These are phyloP conservation scores for Heliothis subflexa DNA, from an alignment of 1,140 invertebrate genomes.

Conservation along the genomic window DNA sequence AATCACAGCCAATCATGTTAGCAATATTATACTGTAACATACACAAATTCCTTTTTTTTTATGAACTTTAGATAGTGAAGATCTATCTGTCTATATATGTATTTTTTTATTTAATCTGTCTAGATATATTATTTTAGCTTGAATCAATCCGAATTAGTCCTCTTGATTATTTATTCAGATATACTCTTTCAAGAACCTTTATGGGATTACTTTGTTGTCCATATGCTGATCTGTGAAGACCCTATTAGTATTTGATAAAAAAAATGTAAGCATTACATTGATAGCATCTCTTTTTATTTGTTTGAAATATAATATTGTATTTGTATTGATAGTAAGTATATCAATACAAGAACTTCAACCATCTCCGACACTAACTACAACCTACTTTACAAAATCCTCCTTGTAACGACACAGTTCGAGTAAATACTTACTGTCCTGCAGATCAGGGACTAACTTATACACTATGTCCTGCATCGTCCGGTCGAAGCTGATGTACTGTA, in stretches of 20 bases:
- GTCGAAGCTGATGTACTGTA: slow-evolving; percentile 99
- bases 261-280: too few relatives aligned
- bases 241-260: too few relatives aligned
- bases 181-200: not conserved
- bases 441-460: slow-evolving; percentile 97
- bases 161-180: not conserved
- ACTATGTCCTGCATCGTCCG: slow-evolving; percentile 99
- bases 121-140: too few relatives aligned
- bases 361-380: not conserved
- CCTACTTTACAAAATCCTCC: not conserved
- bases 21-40: too few relatives aligned
- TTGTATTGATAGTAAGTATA: too few relatives aligned
- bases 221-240: too few relatives aligned
- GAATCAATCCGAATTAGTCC: too few relatives aligned
- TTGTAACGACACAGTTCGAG: not conserved
- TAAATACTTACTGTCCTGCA: slow-evolving; percentile 92
- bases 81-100: too few relatives aligned
- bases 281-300: too few relatives aligned
- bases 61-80: not conserved
- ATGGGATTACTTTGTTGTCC: too few relatives aligned
- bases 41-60: not conserved
- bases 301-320: too few relatives aligned
- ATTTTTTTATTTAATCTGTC: too few relatives aligned
- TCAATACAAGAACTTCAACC: not conserved
- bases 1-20: slow-evolving; percentile 18